A percentile compares a stretch with the other conserved stretches of the same genome.
Conservation (phyloP, 2,888 invertebrate genomes). For the Cerastis rubricosa region DNA sequence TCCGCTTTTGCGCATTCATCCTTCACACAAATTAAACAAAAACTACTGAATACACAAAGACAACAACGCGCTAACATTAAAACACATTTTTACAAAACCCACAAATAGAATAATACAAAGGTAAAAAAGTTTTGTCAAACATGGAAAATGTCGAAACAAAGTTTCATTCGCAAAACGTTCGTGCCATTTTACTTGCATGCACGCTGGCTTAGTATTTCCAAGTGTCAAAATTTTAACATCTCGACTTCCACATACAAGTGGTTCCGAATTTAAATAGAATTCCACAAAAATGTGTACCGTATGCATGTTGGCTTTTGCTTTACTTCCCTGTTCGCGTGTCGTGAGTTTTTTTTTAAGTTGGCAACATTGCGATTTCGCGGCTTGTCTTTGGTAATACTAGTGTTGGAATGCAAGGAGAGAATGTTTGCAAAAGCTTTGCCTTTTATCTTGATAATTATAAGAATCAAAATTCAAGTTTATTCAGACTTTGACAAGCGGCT, state of each 20-base stretch:
- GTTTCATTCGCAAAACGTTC: constrained; percentile 45
- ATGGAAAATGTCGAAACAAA: constrained; percentile 46
- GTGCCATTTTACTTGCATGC: constrained; percentile 44
- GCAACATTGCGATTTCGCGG: constrained; percentile 19
- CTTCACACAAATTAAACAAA: constrained; percentile 18
- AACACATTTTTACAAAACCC: constrained; percentile 25
- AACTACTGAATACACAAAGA: constrained; percentile 32
- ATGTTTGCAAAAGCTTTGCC: neutral
- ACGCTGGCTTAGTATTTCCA: constrained; percentile 50
- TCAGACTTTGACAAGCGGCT: neutral
- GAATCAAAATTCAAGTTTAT: too few relatives aligned
- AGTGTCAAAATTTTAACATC: constrained; percentile 65
- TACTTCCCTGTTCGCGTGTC: constrained; percentile 2
- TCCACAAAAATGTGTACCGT: constrained; percentile 38
- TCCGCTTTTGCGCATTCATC: constrained; percentile 15
- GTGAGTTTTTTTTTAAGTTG: constrained; percentile 16
- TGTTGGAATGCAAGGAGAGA: constrained; percentile 1
- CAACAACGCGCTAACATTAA: constrained; percentile 15
- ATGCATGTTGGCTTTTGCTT: constrained; percentile 31
- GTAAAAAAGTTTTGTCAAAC: constrained; percentile 54
- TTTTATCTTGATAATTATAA: neutral
- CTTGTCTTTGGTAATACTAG: constrained; percentile 19
- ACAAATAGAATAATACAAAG: constrained; percentile 31
- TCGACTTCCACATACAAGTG: constrained; percentile 58
- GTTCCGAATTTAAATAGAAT: constrained; percentile 65